Evolutionary conservation across 2,113 vertebrate genomes (phyloP).

Genomic region (Lepus americanus): DNA sequence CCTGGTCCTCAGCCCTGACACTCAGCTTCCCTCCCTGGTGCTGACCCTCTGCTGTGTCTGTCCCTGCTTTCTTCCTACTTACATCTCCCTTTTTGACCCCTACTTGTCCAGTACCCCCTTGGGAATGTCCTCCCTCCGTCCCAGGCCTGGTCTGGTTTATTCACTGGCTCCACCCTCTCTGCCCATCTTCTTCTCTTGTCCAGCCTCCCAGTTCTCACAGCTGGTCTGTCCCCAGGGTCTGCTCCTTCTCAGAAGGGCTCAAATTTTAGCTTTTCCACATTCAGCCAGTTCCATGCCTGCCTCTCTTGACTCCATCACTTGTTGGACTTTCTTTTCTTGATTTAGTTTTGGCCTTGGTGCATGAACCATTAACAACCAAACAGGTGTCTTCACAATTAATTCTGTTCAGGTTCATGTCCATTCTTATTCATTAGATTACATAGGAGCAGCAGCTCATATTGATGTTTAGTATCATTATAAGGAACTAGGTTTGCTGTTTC

Average conservation of each 20-base stretch:
- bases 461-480: background rate
- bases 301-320: background rate
- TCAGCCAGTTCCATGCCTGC: background rate
- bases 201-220: background rate
- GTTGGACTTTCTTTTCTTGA: background rate
- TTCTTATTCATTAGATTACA: background rate
- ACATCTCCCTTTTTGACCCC: background rate
- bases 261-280: background rate
- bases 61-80: background rate
- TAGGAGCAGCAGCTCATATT: background rate
- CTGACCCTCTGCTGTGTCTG: background rate
- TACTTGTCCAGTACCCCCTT: background rate
- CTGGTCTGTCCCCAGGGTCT: background rate
- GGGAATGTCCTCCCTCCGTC: background rate
- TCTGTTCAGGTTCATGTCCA: background rate
- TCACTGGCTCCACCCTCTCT: background rate
- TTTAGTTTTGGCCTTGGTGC: background rate
- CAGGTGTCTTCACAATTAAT: background rate
- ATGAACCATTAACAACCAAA: background rate
- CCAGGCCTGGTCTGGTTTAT: background rate
- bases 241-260: background rate
- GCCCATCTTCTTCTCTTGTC: background rate
- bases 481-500: background rate
- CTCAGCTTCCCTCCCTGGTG: background rate
- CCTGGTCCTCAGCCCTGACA: background rate